phyloP scores from a whole-genome alignment of 2,113 vertebrate genomes.

The Trogon surrucura region DNA sequence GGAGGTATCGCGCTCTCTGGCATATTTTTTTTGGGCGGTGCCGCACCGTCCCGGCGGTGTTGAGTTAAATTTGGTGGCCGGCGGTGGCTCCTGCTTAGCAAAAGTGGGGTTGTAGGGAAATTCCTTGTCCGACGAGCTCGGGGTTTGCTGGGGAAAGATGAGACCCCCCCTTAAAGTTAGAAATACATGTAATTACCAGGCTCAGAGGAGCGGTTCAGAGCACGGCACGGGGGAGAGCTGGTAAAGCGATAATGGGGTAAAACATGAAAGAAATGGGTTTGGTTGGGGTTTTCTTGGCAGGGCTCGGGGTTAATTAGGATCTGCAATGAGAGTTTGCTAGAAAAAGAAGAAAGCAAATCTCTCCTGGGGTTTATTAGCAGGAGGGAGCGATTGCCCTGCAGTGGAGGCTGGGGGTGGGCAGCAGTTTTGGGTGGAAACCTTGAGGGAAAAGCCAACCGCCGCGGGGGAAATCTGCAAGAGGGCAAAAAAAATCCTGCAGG shows the following conservation, averaged over 20 bases:
- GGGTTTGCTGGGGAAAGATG: not conserved
- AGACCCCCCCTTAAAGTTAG: accelerated
- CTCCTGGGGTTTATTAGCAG: not conserved
- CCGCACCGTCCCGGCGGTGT: accelerated
- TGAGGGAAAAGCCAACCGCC: not conserved
- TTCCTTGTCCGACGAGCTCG: accelerated
- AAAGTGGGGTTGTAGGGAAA: not conserved
- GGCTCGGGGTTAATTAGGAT: accelerated
- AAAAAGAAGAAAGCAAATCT: not conserved
- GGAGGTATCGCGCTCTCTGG: accelerated
- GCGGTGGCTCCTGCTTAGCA: accelerated
- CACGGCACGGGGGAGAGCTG: not conserved
- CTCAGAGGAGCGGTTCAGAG: not conserved
- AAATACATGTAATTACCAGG: not conserved
- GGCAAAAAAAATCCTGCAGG: not conserved
- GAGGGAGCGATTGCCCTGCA: not conserved
- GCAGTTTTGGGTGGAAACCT: not conserved
- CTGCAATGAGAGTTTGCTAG: not conserved
- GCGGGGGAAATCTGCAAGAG: accelerated
- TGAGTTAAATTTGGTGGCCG: accelerated
- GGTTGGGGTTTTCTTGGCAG: not conserved
- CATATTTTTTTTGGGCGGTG: not conserved
- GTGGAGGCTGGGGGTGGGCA: not conserved
- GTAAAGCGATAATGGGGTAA: accelerated
- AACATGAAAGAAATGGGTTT: not conserved